These are phyloP conservation scores for Shinisaurus crocodilurus DNA, from an alignment of 2,113 vertebrate species.

Conservation along the genomic window DNA sequence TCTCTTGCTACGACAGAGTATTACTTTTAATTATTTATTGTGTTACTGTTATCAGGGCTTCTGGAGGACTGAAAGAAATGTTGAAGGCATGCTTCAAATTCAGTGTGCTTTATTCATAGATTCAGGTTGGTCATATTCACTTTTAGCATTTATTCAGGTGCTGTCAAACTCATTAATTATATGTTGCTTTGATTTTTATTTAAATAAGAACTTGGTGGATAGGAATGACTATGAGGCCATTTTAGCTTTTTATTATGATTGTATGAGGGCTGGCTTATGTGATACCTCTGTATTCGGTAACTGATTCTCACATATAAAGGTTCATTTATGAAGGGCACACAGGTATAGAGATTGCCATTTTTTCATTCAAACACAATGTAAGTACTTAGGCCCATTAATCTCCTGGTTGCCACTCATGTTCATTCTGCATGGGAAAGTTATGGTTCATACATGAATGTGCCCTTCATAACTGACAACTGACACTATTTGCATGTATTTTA, in stretches of 20 bases:
- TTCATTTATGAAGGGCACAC: not conserved
- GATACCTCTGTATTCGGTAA: not conserved
- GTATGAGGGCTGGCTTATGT: not conserved
- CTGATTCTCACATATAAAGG: not conserved
- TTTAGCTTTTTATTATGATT: not conserved
- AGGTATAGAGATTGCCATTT: not conserved
- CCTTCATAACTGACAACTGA: not conserved
- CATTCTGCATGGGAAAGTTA: not conserved
- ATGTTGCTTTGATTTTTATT: not conserved
- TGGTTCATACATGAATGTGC: not conserved
- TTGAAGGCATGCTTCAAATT: not conserved
- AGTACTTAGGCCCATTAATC: not conserved
- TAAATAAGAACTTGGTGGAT: not conserved
- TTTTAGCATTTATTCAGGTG: not conserved
- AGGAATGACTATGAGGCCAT: not conserved
- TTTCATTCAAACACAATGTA: not conserved
- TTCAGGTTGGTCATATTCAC: not conserved
- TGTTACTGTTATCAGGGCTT: not conserved
- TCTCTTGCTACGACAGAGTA: not conserved
- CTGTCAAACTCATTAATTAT: not conserved
- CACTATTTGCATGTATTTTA: not conserved
- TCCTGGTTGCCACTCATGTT: not conserved
- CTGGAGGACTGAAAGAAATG: not conserved
- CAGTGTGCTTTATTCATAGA: not conserved
- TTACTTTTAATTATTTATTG: not conserved